Conservation (phyloP, 2,113 vertebrate genomes). For the Trogon melanurus region DNA sequence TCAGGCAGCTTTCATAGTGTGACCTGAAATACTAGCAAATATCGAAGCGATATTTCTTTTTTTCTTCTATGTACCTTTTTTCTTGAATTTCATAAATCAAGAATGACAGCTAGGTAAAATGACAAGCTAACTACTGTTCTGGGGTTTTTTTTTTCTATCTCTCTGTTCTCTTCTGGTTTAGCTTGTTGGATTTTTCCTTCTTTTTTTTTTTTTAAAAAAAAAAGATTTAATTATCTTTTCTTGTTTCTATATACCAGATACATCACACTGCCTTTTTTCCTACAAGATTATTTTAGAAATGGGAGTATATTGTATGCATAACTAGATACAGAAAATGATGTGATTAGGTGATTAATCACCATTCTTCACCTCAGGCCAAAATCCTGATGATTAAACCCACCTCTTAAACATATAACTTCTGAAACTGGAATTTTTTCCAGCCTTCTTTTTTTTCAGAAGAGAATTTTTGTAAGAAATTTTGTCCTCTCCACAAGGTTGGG, state of each 20-base stretch:
- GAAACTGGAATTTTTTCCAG: not conserved
- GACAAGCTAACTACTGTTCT: not conserved
- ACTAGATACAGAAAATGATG: not conserved
- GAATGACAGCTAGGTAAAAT: not conserved
- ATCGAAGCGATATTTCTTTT: not conserved
- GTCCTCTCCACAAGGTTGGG: not conserved
- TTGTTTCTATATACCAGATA: not conserved
- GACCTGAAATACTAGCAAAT: not conserved
- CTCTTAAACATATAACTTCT: not conserved
- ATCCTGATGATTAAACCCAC: not conserved
- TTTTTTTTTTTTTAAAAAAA: not conserved
- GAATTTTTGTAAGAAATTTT: not conserved
- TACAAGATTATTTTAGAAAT: not conserved
- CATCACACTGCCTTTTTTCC: not conserved
- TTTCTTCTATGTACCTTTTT: not conserved
- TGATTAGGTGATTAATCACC: conserved; percentile 16
- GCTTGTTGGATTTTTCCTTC: not conserved
- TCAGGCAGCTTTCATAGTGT: not conserved
- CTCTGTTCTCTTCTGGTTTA: not conserved
- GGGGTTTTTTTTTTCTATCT: not conserved
- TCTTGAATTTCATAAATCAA: not conserved
- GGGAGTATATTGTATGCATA: not conserved
- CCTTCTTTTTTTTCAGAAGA: not conserved
- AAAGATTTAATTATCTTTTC: not conserved
- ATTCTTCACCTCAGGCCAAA: not conserved